These are phyloP conservation scores for Dasyurus viverrinus DNA, from an alignment of 2,113 vertebrate species.

Conservation along the genomic window DNA sequence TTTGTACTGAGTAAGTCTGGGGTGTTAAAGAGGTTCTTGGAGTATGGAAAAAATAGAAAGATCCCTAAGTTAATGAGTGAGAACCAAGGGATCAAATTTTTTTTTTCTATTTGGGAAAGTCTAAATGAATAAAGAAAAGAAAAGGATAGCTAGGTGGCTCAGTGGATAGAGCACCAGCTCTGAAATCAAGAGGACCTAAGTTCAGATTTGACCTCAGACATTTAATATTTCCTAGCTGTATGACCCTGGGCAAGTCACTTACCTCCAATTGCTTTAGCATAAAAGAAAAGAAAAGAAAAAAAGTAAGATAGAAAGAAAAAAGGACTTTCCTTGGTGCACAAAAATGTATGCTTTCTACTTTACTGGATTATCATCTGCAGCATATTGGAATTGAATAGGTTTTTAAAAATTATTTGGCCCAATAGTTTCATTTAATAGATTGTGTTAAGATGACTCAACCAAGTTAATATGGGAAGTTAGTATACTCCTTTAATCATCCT, in stretches of 20 bases:
- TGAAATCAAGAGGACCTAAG: too few relatives aligned
- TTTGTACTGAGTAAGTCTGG: too few relatives aligned
- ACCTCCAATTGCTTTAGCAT: too few relatives aligned
- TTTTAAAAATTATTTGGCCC: background rate
- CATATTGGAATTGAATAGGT: background rate
- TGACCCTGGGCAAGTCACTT: too few relatives aligned
- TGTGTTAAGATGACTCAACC: background rate
- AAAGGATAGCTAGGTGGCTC: too few relatives aligned
- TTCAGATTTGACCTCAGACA: too few relatives aligned
- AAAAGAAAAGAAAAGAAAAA: too few relatives aligned
- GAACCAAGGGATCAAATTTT: background rate
- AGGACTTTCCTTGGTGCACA: too few relatives aligned
- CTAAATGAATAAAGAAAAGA: background rate
- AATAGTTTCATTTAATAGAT: background rate
- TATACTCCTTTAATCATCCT: background rate
- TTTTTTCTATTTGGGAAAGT: background rate
- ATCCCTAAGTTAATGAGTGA: background rate
- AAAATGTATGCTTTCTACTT: background rate
- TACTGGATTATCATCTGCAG: background rate
- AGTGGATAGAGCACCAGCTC: too few relatives aligned
- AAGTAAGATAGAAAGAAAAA: background rate
- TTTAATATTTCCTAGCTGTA: too few relatives aligned
- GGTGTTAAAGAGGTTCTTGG: background rate
- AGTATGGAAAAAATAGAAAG: background rate
- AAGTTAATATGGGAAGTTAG: background rate